Conservation (phyloP, 2,888 invertebrate genomes). For the Periphyllus acericola region DNA sequence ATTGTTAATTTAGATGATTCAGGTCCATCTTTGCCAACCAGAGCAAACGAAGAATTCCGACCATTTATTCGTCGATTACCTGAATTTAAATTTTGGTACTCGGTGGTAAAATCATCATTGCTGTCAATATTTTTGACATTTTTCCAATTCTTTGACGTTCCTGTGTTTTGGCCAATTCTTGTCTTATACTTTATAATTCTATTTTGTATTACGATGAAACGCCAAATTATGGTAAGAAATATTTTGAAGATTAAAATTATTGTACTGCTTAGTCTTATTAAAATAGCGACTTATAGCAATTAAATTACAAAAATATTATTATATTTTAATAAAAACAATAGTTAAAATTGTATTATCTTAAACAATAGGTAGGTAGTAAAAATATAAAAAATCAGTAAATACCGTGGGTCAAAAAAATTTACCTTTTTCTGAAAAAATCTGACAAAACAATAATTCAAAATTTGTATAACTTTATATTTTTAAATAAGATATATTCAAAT, state of each 20-base stretch:
- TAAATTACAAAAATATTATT: too few species aligned
- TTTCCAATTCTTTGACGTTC: constrained; percentile 98
- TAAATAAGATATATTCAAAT: too few species aligned
- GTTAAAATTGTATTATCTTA: too few species aligned
- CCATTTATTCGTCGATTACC: constrained; percentile 96
- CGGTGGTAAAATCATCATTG: constrained; percentile 92
- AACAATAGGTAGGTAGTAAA: too few species aligned
- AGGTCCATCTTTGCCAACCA: constrained; percentile 94
- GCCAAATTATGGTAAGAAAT: constrained; percentile 91
- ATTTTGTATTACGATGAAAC: constrained; percentile 99
- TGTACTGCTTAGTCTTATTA: background rate
- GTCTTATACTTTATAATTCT: constrained; percentile 99
- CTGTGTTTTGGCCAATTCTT: constrained; percentile 99
- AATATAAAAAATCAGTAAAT: too few species aligned
- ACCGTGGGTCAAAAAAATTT: too few species aligned
- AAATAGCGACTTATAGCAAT: too few species aligned
- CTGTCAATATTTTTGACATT: constrained; percentile 92
- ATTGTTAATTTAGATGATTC: constrained; percentile 73
- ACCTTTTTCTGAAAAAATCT: too few species aligned
- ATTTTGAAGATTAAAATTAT: constrained; percentile 65
- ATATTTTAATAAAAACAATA: too few species aligned
- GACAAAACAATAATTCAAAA: too few species aligned
- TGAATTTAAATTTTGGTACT: constrained; percentile 99
- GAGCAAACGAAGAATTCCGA: constrained; percentile 95
- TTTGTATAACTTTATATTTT: too few species aligned